Base-by-base conservation (phyloP, 2,888 invertebrate species). In the Campopleginae sp. region DNA sequence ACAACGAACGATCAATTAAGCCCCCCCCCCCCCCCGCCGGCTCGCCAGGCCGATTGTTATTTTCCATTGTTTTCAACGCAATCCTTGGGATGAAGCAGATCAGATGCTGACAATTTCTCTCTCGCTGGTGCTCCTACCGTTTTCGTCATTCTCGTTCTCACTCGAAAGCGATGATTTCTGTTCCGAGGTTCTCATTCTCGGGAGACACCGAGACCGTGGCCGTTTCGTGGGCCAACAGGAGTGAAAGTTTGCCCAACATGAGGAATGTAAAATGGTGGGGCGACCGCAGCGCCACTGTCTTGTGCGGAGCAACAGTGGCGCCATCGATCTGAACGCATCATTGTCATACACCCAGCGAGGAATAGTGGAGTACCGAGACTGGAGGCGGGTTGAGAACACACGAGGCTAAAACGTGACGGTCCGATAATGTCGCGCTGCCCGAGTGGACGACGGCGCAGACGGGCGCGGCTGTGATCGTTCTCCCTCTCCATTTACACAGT, bases 391-490 rank as follows among this genome's bases (percentile, higher is more conserved):
- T 70, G 86, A 82, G 80, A 86, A 86, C 85, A 70, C 72, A 72
- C 70, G 84, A 76, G 79, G 75, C 79, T 58, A 14, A 31, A 74
- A 61, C 86, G 80, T 86, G 83, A 82, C 85, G 78, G 84, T 48
- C 78, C 79, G 80, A 80, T 76, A 81, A 81, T 61, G 75, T 61
- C 76, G 82, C 58, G 78, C 71, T 80, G 82, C 61, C 58, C 63
- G 86, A 83, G 80, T 74, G 83, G 86, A 80, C 85, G 82, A 85
- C 85, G 85, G 82, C 85, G 85, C 85, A 90, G 89, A 91, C 91
- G 89, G 91, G 91, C 90, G 91, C 91, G 91, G 91, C 90, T 90
- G 89, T 89, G 72, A 84, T 80, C 87, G 84, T 81, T 87, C 86
- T 77, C 58, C 46, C 77, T 44, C 81, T 76, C 12, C 76, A 14